Conservation (phyloP, 2,888 invertebrate species). For the Brenthis hecate region DNA sequence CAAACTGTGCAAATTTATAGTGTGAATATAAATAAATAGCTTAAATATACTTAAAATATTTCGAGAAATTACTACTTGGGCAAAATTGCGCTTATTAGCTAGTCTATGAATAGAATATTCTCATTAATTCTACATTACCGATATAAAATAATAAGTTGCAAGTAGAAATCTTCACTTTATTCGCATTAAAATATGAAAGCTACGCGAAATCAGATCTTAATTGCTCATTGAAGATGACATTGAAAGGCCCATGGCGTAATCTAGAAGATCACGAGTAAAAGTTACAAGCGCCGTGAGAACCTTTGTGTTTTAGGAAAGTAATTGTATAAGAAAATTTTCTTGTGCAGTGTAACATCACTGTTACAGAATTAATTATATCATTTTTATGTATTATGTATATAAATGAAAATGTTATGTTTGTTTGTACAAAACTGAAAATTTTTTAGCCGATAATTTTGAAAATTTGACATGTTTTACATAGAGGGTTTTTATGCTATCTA, state of each 20-base stretch:
- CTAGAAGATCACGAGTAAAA: slow-evolving; percentile 43
- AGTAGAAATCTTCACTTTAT: slow-evolving; percentile 3
- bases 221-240: slow-evolving; percentile 26
- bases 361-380: background rate
- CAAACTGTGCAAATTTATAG: too few relatives aligned
- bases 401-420: background rate
- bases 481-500: too few relatives aligned
- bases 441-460: too few relatives aligned
- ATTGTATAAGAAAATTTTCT: slow-evolving; percentile 45
- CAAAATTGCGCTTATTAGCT: background rate
- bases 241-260: slow-evolving; percentile 25
- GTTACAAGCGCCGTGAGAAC: slow-evolving; percentile 54
- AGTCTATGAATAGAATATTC: background rate
- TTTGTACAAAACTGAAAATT: background rate
- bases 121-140: slow-evolving; percentile 17
- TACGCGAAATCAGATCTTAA: slow-evolving; percentile 23
- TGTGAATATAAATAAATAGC: too few relatives aligned
- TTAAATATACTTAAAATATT: background rate
- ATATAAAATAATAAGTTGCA: slow-evolving; percentile 10
- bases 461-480: too few relatives aligned
- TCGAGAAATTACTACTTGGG: background rate
- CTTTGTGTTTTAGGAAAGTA: slow-evolving; percentile 46
- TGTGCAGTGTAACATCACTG: slow-evolving; percentile 5
- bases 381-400: background rate
- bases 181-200: slow-evolving; percentile 19